Conservation (phyloP, 2,113 vertebrate species). For the Anoplopoma fimbria region DNA sequence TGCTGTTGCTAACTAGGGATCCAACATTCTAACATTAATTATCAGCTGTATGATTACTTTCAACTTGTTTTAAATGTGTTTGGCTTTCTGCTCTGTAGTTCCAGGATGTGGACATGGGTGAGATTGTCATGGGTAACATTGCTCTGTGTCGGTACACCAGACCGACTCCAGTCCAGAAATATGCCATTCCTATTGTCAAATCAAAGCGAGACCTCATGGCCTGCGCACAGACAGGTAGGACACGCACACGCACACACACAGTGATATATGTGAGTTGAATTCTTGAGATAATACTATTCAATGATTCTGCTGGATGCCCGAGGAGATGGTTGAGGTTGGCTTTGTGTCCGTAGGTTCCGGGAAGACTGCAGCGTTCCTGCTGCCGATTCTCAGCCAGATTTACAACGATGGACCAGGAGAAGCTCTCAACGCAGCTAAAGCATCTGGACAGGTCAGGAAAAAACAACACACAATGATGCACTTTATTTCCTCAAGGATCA, state of each 20-base stretch:
- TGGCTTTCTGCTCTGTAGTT: slow-evolving; percentile 83
- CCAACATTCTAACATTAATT: no score
- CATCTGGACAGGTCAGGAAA: slow-evolving; percentile 74
- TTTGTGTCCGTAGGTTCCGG: slow-evolving; percentile 86
- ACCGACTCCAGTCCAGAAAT: slow-evolving; percentile 97
- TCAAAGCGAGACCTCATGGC: slow-evolving; percentile 98
- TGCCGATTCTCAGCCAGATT: slow-evolving; percentile 97
- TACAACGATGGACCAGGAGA: slow-evolving; percentile 96
- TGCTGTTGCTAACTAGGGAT: not conserved
- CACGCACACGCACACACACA: not conserved
- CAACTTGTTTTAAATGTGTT: not conserved
- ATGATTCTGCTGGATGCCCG: not conserved
- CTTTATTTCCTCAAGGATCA: not conserved
- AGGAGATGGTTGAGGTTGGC: not conserved
- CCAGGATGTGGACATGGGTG: slow-evolving; percentile 96
- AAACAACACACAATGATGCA: not conserved
- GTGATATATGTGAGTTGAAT: not conserved
- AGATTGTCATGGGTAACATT: slow-evolving; percentile 98
- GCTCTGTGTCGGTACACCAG: slow-evolving; percentile 93
- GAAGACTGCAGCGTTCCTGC: slow-evolving; percentile 96
- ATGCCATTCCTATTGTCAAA: slow-evolving; percentile 98
- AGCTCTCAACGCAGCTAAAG: slow-evolving; percentile 91
- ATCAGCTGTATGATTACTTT: not conserved
- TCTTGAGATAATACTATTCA: not conserved
- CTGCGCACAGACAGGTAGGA: slow-evolving; percentile 95